Evolutionary conservation across 2,888 invertebrate genomes (phyloP).

Genomic region (Limenitis arthemis): DNA sequence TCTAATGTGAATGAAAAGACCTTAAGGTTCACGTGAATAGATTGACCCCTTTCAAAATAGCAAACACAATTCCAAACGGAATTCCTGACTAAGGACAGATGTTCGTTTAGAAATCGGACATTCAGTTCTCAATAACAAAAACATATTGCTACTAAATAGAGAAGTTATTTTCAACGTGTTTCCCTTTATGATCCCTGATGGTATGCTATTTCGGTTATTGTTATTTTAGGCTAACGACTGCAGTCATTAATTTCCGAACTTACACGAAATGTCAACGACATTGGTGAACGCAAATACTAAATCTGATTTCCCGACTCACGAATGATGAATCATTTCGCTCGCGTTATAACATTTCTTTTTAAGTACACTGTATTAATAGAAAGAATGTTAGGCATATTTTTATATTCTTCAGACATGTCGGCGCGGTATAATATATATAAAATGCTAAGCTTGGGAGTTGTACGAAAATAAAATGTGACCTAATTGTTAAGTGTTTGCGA

Average conservation of each 20-base stretch:
- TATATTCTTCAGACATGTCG: slow-evolving; percentile 42
- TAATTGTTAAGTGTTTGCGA: slow-evolving; percentile 50
- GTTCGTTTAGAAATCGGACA: slow-evolving; percentile 25
- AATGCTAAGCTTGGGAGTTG: slow-evolving; percentile 33
- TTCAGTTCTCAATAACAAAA: slow-evolving; percentile 1
- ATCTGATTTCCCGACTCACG: slow-evolving; percentile 46
- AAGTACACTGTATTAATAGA: slow-evolving; percentile 40
- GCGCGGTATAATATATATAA: slow-evolving; percentile 33
- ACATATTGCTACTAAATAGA: neutral
- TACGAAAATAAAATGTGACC: slow-evolving; percentile 55
- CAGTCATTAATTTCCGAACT: slow-evolving; percentile 30
- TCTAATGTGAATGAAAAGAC: slow-evolving; percentile 41
- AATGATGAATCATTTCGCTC: slow-evolving; percentile 61
- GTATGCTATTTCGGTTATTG: slow-evolving; percentile 13
- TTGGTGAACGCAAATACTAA: slow-evolving; percentile 45
- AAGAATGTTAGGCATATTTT: slow-evolving; percentile 35
- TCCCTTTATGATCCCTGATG: neutral
- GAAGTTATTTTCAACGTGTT: slow-evolving; percentile 2
- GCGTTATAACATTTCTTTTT: slow-evolving; percentile 49
- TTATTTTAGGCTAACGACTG: slow-evolving; percentile 14
- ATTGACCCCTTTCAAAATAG: slow-evolving; percentile 45
- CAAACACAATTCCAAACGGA: slow-evolving; percentile 35
- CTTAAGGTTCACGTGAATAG: slow-evolving; percentile 26
- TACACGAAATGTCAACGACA: slow-evolving; percentile 61
- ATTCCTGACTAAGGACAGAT: slow-evolving; percentile 26